Base-by-base conservation (phyloP, 2,888 invertebrate species). In the Isoperla grammatica region DNA sequence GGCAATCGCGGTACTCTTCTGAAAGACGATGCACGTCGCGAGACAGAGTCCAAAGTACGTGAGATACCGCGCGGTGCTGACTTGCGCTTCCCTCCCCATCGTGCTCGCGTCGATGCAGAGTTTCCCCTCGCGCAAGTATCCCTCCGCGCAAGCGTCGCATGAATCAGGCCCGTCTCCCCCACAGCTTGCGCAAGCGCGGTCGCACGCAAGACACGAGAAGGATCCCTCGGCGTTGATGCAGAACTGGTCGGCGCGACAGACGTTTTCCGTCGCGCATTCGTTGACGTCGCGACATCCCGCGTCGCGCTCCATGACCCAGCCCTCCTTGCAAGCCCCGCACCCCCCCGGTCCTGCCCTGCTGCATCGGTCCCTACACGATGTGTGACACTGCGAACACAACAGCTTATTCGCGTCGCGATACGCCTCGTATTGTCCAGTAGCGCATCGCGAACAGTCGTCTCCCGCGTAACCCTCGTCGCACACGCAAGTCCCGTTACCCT, bases 171-270 rank as follows among this genome's bases (percentile, higher is more conserved):
- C 95, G 73, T 92, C 92, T 0, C 93, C 93, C 56, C 83, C 81
- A 71, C 96, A 96, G 0, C 88, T 86, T 49, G 81, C 75, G 71
- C 95, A 96, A 0, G 94, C 82, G 68, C 80, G 84, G 74, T 95
- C 93, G 76, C 96, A 96, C 55, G 80, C 84, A 95, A 95, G 9
- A 79, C 75, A 70, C 81, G 91, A 0, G 90, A 88, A 91, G 0
- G 90, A 88, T 6, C 96, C 95, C 56, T 91, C 88, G 11, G 85
- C 88, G 72, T 96, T 96, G 3, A 92, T 81, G 72, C 96, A 96
- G 72, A 94, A 95, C 70, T 94, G 83, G 69, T 87, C 82, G 22
- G 70, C 71, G 19, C 74, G 71, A 69, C 84, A 84, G 4, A 75
- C 73, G 1, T 78, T 74, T 12, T 75, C 71, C 29, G 79, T 75